These are phyloP conservation scores for Valencia hispanica DNA, from an alignment of 2,797 vertebrate species.

Conservation along the genomic window DNA sequence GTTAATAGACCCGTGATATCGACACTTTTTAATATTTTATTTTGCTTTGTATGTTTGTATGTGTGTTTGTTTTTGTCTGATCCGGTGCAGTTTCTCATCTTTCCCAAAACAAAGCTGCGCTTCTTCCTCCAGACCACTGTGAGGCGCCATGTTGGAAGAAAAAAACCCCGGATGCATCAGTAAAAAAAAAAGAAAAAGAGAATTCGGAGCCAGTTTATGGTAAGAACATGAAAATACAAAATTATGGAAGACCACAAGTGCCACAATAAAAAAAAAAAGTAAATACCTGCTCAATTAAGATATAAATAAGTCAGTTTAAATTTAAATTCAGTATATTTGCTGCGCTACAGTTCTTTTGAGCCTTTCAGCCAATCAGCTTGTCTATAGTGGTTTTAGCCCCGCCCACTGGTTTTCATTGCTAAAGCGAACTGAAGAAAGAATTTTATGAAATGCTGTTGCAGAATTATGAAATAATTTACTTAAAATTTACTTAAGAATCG, in stretches of 20 bases:
- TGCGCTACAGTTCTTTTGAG: no score
- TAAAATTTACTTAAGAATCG: no score
- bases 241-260: not conserved
- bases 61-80: constrained; percentile 37
- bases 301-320: not conserved
- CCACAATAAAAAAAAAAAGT: not conserved
- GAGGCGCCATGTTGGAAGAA: constrained; percentile 40
- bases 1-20: constrained; percentile 48
- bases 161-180: no score
- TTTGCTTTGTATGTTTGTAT: constrained; percentile 46
- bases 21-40: constrained; percentile 17
- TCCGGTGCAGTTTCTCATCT: constrained; percentile 61
- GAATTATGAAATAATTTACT: not conserved
- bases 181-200: no score
- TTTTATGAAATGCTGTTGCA: not conserved
- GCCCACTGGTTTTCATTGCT: not conserved
- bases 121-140: not conserved
- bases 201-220: not conserved
- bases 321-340: not conserved
- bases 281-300: not conserved
- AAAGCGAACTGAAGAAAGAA: no score
- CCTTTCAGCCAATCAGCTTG: not conserved
- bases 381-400: not conserved
- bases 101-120: constrained; percentile 17
- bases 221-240: not conserved